phyloP scores from a whole-genome alignment of 2,888 invertebrate species.

The Eurytoma adleriae region DNA sequence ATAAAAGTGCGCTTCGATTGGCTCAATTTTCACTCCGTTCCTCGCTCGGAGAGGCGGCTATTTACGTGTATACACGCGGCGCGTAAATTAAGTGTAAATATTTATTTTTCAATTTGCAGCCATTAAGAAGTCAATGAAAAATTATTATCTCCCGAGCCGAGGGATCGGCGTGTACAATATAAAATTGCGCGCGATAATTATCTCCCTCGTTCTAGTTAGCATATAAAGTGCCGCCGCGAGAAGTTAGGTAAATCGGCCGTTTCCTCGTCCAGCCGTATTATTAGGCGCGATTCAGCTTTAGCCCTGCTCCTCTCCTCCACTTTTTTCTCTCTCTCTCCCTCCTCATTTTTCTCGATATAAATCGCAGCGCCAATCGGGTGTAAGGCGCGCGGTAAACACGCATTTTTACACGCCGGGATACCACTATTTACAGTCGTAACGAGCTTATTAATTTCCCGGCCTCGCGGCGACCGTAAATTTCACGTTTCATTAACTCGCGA shows the following conservation, averaged over 20 bases:
- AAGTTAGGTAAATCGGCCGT: conserved; percentile 41
- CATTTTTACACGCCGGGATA: not conserved
- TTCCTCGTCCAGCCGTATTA: conserved; percentile 42
- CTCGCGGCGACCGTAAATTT: conserved; percentile 13
- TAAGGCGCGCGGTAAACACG: too few species aligned
- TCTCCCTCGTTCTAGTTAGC: conserved; percentile 44
- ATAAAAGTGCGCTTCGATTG: too few species aligned
- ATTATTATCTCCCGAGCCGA: conserved; percentile 6
- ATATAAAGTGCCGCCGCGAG: conserved; percentile 46
- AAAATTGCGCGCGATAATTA: conserved; percentile 45
- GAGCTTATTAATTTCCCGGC: conserved; percentile 39
- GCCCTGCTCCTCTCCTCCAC: not conserved
- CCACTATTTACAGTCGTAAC: conserved; percentile 31
- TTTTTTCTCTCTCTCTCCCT: not conserved
- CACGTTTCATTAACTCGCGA: not conserved
- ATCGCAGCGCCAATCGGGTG: too few species aligned
- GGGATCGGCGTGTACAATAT: conserved; percentile 39
- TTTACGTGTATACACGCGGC: too few species aligned
- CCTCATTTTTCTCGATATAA: too few species aligned
- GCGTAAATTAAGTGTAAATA: not conserved
- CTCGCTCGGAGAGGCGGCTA: not conserved
- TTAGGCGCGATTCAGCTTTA: conserved; percentile 20
- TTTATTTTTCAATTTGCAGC: not conserved
- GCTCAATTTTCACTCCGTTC: too few species aligned
- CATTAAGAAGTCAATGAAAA: conserved; percentile 3